phyloP scores from a whole-genome alignment of 2,797 vertebrate species.

The Melanotaenia trifasciata region DNA sequence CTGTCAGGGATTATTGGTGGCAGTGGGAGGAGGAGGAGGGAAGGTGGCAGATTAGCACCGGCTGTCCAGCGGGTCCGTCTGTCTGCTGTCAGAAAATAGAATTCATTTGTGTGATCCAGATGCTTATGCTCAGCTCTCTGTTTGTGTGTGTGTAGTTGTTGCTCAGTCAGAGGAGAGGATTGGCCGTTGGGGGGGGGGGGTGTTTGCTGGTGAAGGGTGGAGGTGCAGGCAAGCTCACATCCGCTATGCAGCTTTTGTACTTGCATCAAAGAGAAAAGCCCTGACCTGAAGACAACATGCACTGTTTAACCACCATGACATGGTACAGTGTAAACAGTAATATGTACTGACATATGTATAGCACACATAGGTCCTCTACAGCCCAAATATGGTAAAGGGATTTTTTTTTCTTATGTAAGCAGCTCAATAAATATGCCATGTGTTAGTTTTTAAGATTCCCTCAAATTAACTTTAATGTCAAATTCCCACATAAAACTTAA shows the following conservation, averaged over 20 bases:
- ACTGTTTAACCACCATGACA: conserved; percentile 54
- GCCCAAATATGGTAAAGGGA: not conserved
- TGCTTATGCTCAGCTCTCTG: conserved; percentile 73
- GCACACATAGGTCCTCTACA: conserved; percentile 6
- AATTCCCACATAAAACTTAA: not conserved
- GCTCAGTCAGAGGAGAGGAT: conserved; percentile 63
- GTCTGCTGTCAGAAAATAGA: conserved; percentile 82
- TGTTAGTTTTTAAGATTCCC: not conserved
- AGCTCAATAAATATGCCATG: conserved; percentile 2
- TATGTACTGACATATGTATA: conserved; percentile 34
- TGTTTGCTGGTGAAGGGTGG: conserved; percentile 21
- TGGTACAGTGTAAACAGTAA: conserved; percentile 43
- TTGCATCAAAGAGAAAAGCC: conserved; percentile 69
- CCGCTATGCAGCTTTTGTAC: conserved; percentile 72
- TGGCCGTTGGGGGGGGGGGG: conserved; percentile 43
- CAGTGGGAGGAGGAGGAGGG: conserved; percentile 40
- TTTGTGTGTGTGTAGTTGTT: conserved; percentile 38
- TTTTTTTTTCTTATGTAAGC: not conserved
- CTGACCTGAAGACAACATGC: conserved; percentile 52
- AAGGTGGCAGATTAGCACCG: conserved; percentile 73
- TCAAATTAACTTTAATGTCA: not conserved
- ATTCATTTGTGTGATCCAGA: conserved; percentile 84
- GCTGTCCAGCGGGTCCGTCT: conserved; percentile 71
- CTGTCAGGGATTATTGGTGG: conserved; percentile 76
- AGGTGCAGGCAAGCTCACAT: conserved; percentile 60